Conservation (phyloP, 2,797 vertebrate species). For the Acropternis orthonyx region DNA sequence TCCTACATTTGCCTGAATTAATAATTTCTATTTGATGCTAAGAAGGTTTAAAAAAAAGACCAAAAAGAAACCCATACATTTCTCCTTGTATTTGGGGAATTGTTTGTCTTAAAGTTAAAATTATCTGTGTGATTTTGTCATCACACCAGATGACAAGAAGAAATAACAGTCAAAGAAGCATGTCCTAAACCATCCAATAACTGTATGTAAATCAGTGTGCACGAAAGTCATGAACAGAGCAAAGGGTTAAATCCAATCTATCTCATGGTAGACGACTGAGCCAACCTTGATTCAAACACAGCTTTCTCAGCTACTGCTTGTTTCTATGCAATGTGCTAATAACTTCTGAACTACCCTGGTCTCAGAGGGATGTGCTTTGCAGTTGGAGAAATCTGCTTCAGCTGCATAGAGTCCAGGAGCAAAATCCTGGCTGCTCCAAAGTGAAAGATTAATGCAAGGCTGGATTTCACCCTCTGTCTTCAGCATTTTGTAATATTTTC, state of each 20-base stretch:
- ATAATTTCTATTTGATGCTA: neutral
- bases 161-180: neutral
- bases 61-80: neutral
- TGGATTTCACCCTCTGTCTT: neutral
- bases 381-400: neutral
- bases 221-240: neutral
- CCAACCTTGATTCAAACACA: neutral
- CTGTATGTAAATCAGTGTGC: neutral
- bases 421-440: neutral
- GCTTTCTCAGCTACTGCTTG: neutral
- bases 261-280: neutral
- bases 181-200: neutral
- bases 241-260: neutral
- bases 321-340: neutral
- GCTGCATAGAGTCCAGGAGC: neutral
- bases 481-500: neutral
- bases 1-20: neutral
- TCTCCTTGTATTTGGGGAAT: neutral
- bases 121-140: neutral
- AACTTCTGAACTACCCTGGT: neutral
- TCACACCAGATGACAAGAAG: neutral
- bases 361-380: neutral
- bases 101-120: neutral
- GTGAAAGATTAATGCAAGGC: neutral
- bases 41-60: neutral